Conservation (phyloP, 1,140 invertebrate species). For the Hetaerina americana region DNA sequence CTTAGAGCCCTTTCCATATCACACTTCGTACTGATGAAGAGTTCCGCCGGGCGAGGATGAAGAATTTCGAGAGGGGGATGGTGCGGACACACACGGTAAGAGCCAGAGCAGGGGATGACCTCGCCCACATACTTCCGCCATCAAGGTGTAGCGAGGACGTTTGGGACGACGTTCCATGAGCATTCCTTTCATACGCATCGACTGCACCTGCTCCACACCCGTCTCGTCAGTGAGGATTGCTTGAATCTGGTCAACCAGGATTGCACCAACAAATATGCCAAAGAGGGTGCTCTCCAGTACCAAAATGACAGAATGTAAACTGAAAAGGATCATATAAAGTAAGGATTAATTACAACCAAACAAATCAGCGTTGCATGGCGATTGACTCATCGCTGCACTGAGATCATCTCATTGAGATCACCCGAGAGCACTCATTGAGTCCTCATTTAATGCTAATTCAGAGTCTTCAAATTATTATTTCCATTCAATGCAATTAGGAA, state of each 20-base stretch:
- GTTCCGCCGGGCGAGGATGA: neutral
- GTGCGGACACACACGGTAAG: constrained; percentile 37
- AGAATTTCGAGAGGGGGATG: neutral
- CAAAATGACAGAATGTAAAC: constrained; percentile 73
- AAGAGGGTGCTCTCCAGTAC: constrained; percentile 73
- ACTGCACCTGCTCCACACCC: constrained; percentile 61
- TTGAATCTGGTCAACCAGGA: constrained; percentile 78
- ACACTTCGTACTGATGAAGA: neutral
- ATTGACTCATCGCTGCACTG: neutral
- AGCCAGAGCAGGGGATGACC: constrained; percentile 53
- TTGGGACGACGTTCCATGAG: constrained; percentile 50
- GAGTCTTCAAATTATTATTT: too few species aligned
- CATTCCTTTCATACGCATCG: neutral
- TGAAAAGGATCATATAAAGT: constrained; percentile 35
- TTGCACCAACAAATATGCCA: constrained; percentile 79
- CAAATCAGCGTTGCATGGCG: neutral
- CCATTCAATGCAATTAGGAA: too few species aligned
- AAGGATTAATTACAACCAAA: neutral
- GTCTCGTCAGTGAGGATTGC: constrained; percentile 74
- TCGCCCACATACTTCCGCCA: constrained; percentile 69
- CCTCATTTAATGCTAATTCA: too few species aligned
- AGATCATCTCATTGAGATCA: too few species aligned
- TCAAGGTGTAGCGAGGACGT: constrained; percentile 49
- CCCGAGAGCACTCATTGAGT: too few species aligned
- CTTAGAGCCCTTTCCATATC: too few species aligned